These are phyloP conservation scores for Acromyrmex charruanus DNA, from an alignment of 1,140 invertebrate species.

Conservation along the genomic window DNA sequence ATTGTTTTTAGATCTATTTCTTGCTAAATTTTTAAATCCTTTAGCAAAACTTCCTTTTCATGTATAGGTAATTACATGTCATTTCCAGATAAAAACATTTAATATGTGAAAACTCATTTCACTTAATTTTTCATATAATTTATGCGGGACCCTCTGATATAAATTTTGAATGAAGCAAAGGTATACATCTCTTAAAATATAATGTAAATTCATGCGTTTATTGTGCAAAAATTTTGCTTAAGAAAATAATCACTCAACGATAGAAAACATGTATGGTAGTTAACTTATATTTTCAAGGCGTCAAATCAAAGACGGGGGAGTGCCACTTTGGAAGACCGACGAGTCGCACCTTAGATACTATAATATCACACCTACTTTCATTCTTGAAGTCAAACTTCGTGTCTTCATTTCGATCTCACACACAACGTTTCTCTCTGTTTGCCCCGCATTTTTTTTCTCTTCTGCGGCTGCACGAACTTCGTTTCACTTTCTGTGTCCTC, in stretches of 20 bases:
- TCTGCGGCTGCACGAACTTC: constrained; percentile 18
- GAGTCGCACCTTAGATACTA: constrained; percentile 46
- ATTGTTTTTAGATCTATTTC: no score
- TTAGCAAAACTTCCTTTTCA: no score
- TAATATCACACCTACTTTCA: constrained; percentile 64
- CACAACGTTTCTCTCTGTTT: constrained; percentile 38
- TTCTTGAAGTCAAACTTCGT: constrained; percentile 60
- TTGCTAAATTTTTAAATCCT: no score
- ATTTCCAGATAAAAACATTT: no score
- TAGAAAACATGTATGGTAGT: neutral
- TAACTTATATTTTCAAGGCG: neutral
- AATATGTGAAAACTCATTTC: no score
- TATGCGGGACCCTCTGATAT: no score
- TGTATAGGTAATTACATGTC: no score
- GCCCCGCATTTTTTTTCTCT: constrained; percentile 19
- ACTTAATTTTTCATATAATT: no score
- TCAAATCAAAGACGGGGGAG: neutral
- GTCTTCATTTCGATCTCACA: constrained; percentile 40
- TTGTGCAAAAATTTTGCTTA: neutral
- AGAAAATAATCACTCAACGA: neutral
- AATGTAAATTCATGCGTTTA: neutral
- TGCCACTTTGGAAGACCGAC: constrained; percentile 22
- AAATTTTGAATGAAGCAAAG: neutral
- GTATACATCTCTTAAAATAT: neutral
- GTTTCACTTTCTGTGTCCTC: constrained; percentile 40